Percentiles rank a stretch among this genome's conserved stretches.
phyloP scores from a whole-genome alignment of 1,140 invertebrate species.

The Heterodera carotae region DNA sequence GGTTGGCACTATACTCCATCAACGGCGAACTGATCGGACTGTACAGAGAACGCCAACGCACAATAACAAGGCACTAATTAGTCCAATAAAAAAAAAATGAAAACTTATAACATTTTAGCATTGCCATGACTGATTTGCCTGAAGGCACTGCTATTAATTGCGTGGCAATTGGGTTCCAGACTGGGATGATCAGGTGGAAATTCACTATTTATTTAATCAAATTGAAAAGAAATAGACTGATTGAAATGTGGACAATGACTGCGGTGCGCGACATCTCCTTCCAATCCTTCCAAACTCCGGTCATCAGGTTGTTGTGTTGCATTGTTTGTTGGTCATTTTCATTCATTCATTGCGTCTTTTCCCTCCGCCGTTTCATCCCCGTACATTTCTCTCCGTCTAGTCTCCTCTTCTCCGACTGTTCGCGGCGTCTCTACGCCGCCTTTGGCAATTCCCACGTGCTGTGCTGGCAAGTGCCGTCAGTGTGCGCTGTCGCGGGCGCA shows the following conservation, averaged over 20 bases:
- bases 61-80: conserved; percentile 28
- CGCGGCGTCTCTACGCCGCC: conserved; percentile 50
- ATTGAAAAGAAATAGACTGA: conserved; percentile 20
- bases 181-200: conserved; percentile 36
- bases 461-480: conserved; percentile 49
- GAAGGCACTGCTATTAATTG: conserved; percentile 54
- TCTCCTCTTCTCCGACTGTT: conserved; percentile 49
- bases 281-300: conserved; percentile 30
- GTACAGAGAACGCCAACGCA: conserved; percentile 40
- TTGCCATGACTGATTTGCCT: conserved; percentile 48
- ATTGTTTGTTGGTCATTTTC: not conserved
- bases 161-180: conserved; percentile 43
- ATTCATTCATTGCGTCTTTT: conserved; percentile 2
- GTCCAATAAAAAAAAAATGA: not conserved
- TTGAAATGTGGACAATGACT: conserved; percentile 49
- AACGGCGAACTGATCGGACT: conserved; percentile 51
- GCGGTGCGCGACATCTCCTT: conserved; percentile 44
- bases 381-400: too few species aligned
- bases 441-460: conserved; percentile 39
- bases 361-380: conserved; percentile 1
- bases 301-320: conserved; percentile 44
- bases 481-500: not conserved
- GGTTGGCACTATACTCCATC: conserved; percentile 47
- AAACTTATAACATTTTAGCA: conserved; percentile 19
- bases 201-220: not conserved